These are phyloP conservation scores for Argentina silus DNA, from an alignment of 2,797 vertebrate genomes.

Conservation along the genomic window DNA sequence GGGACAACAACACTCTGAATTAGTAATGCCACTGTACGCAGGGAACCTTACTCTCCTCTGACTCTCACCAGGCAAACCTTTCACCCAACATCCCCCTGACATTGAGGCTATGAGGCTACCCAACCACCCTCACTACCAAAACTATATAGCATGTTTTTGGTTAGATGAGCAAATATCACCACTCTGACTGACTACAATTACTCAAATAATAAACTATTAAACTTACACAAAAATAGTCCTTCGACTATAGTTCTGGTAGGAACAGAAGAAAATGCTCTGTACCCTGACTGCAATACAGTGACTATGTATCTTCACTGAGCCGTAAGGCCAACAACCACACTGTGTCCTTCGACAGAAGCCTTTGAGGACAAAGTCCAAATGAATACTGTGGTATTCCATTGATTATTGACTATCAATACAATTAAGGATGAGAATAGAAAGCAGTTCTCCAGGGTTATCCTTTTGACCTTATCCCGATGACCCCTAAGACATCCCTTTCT, in stretches of 20 bases:
- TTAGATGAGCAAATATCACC: too few relatives aligned
- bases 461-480: constrained; percentile 46
- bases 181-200: not conserved
- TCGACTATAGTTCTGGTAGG: too few relatives aligned
- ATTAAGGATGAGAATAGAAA: constrained; percentile 25
- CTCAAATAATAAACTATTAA: constrained; percentile 18
- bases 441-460: constrained; percentile 27
- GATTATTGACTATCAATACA: constrained; percentile 37
- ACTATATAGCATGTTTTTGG: not conserved
- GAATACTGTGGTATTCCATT: constrained; percentile 38
- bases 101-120: not conserved
- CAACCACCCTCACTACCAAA: not conserved
- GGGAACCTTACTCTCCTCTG: constrained; percentile 53
- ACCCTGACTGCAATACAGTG: constrained; percentile 15
- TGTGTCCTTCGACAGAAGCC: constrained; percentile 44
- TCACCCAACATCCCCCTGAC: not conserved
- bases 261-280: too few relatives aligned
- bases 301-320: constrained; percentile 26
- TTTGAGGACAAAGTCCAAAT: constrained; percentile 31
- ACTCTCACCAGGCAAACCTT: not conserved
- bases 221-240: too few relatives aligned
- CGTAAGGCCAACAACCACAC: constrained; percentile 21
- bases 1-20: constrained; percentile 64
- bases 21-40: constrained; percentile 57
- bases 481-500: constrained; percentile 30